Base-by-base conservation (phyloP, 2,797 vertebrate genomes). In the Micrastur ruficollis region DNA sequence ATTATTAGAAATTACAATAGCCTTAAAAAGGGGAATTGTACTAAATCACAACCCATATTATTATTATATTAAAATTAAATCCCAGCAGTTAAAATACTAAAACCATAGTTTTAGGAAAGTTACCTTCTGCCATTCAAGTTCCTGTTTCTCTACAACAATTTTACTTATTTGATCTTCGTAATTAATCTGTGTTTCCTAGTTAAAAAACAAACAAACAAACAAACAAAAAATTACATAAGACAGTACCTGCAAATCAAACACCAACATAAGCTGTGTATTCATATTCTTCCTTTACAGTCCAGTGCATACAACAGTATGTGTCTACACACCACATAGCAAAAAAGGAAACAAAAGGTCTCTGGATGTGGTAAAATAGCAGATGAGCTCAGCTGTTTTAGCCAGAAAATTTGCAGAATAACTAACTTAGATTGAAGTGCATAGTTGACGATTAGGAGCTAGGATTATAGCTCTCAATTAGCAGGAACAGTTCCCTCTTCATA, bases 51-150 rank as follows among this genome's bases (percentile, higher is more conserved):
- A 49, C 26, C 32, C 23, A 27, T 59, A 66, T 62, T 47, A 83
- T 75, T 26, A 38, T 47, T 27, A 58, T 16, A 84, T 25, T 52
- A 46, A 84, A 88, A 84, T 62, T 12, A 76, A 66, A 86, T 55
- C 10, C 17, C 38, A 85, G 55, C 62, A 66, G 14, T 16, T 93
- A 86, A 80, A 85, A 74, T 22, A 38, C 2, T 80, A 63, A 86
- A 95, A 93, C 18, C 9, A 86, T 11, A 23, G 36, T 36, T 36
- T 36, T 17, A 62, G 31, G 8, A 87, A 94, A 86, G 32, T 81
- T 95, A 97, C 95, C 98, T 99, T 99, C 95, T 99, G 98, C 99
- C 99, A 99, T 79, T 98, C 98, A 89, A 99, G 97, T 96, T 99
- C 99, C 95, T 99, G 99, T 74, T 98, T 99, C 96, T 99, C 99